Evolutionary conservation across 2,113 vertebrate species (phyloP).

Genomic region (Isurus oxyrinchus): DNA sequence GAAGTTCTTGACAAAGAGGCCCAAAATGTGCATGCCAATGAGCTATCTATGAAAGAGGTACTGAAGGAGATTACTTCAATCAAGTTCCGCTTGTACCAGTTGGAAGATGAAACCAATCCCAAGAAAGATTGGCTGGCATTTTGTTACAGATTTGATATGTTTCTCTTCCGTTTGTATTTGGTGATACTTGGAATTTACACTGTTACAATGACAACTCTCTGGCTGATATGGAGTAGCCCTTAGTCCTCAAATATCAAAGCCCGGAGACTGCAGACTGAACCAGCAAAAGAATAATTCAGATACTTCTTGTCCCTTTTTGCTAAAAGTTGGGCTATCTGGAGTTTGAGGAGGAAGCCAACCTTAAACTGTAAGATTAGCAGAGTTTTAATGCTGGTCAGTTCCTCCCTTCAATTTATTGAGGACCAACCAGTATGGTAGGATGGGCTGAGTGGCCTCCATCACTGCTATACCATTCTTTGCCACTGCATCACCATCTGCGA

Average conservation of each 20-base stretch:
- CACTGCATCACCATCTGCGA: background rate
- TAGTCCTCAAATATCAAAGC: background rate
- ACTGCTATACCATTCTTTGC: background rate
- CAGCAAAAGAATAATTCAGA: background rate
- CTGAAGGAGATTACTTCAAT: slow-evolving; percentile 63
- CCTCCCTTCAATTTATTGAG: background rate
- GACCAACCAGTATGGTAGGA: background rate
- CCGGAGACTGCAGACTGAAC: background rate
- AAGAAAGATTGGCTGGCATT: slow-evolving; percentile 63
- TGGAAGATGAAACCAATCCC: slow-evolving; percentile 49
- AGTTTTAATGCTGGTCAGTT: background rate
- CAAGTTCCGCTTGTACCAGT: slow-evolving; percentile 53
- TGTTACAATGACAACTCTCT: slow-evolving; percentile 64
- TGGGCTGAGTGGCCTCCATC: background rate
- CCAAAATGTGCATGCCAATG: slow-evolving; percentile 40
- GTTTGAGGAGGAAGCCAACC: background rate
- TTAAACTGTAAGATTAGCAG: background rate
- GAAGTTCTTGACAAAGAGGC: background rate
- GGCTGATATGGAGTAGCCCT: slow-evolving; percentile 63
- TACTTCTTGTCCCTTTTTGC: background rate
- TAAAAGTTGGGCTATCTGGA: background rate
- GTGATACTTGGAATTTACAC: slow-evolving; percentile 59
- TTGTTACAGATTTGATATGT: slow-evolving; percentile 62
- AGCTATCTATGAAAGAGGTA: slow-evolving; percentile 56
- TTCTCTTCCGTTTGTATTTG: slow-evolving; percentile 68